Conservation (phyloP, 2,888 invertebrate genomes). For the Biston betularia region DNA sequence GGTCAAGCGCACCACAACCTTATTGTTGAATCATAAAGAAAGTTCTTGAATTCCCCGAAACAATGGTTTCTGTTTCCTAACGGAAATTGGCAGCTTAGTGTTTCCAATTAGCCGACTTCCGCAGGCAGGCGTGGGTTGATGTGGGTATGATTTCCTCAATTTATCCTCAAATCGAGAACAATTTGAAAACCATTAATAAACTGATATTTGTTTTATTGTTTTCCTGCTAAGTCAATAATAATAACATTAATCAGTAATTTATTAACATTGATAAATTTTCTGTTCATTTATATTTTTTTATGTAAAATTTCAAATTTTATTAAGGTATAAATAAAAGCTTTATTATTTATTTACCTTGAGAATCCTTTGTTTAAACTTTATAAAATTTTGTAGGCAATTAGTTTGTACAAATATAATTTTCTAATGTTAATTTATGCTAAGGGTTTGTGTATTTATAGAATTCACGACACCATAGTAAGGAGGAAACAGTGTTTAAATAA, state of each 20-base stretch:
- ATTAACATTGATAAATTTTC: not conserved
- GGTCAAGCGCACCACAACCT: slow-evolving; percentile 14
- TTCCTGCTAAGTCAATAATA: too few relatives aligned
- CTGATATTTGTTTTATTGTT: slow-evolving; percentile 4
- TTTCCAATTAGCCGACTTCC: slow-evolving; percentile 33
- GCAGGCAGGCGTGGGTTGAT: slow-evolving; percentile 22
- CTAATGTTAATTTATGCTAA: too few relatives aligned
- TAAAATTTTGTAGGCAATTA: too few relatives aligned
- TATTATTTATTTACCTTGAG: too few relatives aligned
- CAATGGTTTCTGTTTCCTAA: slow-evolving; percentile 29
- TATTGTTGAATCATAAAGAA: slow-evolving; percentile 29
- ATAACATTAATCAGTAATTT: not conserved
- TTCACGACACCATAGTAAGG: too few relatives aligned
- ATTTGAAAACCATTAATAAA: slow-evolving; percentile 7
- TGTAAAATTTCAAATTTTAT: too few relatives aligned
- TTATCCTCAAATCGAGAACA: not conserved
- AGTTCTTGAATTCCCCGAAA: slow-evolving; percentile 29
- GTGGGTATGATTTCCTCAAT: slow-evolving; percentile 26
- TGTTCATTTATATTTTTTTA: too few relatives aligned
- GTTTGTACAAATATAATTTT: too few relatives aligned
- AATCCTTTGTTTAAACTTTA: too few relatives aligned
- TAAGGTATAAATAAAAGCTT: too few relatives aligned
- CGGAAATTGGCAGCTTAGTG: slow-evolving; percentile 31
- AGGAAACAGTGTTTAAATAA: too few relatives aligned
- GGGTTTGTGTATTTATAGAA: too few relatives aligned